These are phyloP conservation scores for Mus caroli DNA, from an alignment of 2,797 vertebrate genomes.

Conservation along the genomic window DNA sequence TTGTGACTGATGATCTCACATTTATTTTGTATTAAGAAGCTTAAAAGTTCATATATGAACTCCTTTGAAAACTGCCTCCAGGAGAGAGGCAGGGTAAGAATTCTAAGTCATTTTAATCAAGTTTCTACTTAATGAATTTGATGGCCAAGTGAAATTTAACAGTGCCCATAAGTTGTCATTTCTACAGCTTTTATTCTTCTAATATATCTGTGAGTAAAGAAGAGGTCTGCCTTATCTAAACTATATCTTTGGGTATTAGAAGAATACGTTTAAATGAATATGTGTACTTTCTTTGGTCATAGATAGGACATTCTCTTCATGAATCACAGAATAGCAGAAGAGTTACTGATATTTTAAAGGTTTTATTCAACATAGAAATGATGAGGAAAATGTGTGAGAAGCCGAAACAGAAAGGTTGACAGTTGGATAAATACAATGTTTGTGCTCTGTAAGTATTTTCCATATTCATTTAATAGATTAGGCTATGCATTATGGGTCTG, in stretches of 20 bases:
- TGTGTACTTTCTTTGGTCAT: conserved; percentile 21
- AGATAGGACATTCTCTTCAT: conserved; percentile 29
- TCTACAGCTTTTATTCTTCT: conserved; percentile 4
- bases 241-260: not conserved
- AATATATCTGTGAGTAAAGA: conserved; percentile 23
- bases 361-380: conserved; percentile 36
- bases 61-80: conserved; percentile 2
- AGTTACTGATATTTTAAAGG: not conserved
- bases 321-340: conserved; percentile 30
- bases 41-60: not conserved
- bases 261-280: conserved; percentile 39
- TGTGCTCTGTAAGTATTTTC: not conserved
- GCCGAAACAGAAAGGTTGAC: not conserved
- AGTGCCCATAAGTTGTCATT: conserved; percentile 43
- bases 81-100: not conserved
- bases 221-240: not conserved
- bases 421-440: conserved; percentile 18
- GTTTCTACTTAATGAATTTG: not conserved
- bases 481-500: not conserved
- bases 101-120: not conserved
- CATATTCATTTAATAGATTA: not conserved
- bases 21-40: not conserved
- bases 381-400: conserved; percentile 19
- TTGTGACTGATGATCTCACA: not conserved
- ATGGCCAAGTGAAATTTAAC: conserved; percentile 18